Base-by-base conservation (phyloP, 1,140 invertebrate species). In the Euborellia annulipes region DNA sequence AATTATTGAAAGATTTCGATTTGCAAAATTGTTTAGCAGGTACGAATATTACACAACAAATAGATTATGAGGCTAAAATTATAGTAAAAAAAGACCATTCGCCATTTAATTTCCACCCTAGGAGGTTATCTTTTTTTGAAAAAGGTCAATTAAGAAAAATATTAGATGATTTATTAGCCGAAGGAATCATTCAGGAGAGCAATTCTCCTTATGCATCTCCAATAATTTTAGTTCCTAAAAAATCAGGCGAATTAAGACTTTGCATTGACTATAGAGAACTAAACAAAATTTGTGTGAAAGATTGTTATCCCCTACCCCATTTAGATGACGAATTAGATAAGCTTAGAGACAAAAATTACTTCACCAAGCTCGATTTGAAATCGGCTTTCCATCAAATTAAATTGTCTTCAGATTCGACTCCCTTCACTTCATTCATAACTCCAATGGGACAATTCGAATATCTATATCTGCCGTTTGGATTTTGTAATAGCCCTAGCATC, bases 211-310 rank as follows among this genome's bases (percentile, higher is more conserved):
- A 53, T 36, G 40, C 56, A 1, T 52, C 48, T 18, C 50, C 52
- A 0, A 45, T 57, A 9, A 46, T 55, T 17, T 20, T 60, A 2
- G 50, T 60, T n/a, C 50, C 17, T 14, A 62, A 60, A 37, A 54
- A 52, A n/a, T 45, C 52, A 2, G n/a, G n/a, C n/a, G 42, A 38
- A 2, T 51, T 47, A 2, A 30, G 56, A 13, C 52, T 66, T 46
- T 58, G 54, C 20, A 51, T 61, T 0, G 61, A 68, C 47, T 74
- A 59, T 50, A 45, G 62, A 4, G 43, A 51, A 22, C 44, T 74
- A 3, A 76, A 73, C 53, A 36, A 43, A 1, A 52, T 64, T 8
- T 70, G 65, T 0, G 50, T 57, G 2, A 53, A 53, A 19, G 58
- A 66, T 36, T 36, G 46, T 40, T 68, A 48, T 50, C 67, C 66